Evolutionary conservation across 2,113 vertebrate genomes (phyloP).

Genomic region (Tichodroma muraria): DNA sequence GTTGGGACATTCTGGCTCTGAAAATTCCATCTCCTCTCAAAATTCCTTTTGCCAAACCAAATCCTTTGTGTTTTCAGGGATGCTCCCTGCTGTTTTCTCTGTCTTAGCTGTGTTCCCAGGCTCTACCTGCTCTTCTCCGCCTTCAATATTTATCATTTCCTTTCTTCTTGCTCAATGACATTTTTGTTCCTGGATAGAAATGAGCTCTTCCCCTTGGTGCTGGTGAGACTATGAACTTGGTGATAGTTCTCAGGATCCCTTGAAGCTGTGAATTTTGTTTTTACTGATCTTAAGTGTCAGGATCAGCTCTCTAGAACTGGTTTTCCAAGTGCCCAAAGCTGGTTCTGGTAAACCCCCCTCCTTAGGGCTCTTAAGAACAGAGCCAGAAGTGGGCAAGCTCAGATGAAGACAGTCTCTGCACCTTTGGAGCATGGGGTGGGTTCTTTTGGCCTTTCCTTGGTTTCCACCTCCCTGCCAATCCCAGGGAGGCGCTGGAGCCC

Average conservation of each 20-base stretch:
- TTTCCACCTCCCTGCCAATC: not conserved
- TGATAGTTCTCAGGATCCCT: not conserved
- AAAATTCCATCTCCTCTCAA: not conserved
- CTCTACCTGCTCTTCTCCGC: not conserved
- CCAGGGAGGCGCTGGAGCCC: not conserved
- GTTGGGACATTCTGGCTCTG: not conserved
- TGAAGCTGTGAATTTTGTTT: not conserved
- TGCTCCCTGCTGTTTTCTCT: not conserved
- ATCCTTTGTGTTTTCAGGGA: not conserved
- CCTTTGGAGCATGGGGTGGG: not conserved
- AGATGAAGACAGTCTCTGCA: not conserved
- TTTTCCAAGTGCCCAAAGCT: not conserved
- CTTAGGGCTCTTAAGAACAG: not conserved
- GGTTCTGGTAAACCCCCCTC: not conserved
- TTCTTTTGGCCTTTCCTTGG: not conserved
- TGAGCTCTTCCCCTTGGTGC: not conserved
- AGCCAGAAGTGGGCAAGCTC: not conserved
- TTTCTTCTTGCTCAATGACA: not conserved
- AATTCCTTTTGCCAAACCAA: not conserved
- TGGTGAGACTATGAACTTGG: not conserved
- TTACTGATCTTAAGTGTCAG: not conserved
- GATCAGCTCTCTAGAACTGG: not conserved
- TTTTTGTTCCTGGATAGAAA: not conserved
- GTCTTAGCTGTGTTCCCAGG: not conserved
- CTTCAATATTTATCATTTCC: not conserved